A percentile compares a stretch with the other conserved stretches of the same genome.
Evolutionary conservation across 2,113 vertebrate species (phyloP).

Genomic region (Maccullochella peelii): DNA sequence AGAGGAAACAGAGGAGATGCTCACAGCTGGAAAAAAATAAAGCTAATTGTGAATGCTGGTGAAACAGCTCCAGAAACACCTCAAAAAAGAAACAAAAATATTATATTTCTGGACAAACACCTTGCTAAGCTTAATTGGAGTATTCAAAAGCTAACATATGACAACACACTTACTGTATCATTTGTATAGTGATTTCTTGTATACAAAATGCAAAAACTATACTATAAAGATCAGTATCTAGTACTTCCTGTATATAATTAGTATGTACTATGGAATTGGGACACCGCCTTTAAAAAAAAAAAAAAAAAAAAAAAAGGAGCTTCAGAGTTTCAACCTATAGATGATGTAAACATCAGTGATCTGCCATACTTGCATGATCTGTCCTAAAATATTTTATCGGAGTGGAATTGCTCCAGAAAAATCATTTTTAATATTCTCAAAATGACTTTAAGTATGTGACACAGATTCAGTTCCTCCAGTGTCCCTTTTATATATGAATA

Average conservation of each 20-base stretch:
- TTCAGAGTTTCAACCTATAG: constrained; percentile 20
- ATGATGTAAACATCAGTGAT: constrained; percentile 21
- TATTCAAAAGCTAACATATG: not conserved
- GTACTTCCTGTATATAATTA: not conserved
- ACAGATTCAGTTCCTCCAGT: constrained; percentile 22
- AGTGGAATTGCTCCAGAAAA: constrained; percentile 25
- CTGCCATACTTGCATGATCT: constrained; percentile 56
- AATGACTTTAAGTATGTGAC: constrained; percentile 12
- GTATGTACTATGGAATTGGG: constrained; percentile 14
- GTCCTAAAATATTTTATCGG: constrained; percentile 39
- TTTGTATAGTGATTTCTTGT: not conserved
- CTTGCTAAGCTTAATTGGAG: too few relatives aligned
- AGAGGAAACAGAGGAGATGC: not conserved
- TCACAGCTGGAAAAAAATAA: not conserved
- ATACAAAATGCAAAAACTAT: not conserved
- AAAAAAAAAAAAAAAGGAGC: constrained; percentile 14
- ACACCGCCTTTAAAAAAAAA: constrained; percentile 3
- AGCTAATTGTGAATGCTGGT: not conserved
- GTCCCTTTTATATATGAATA: constrained; percentile 21
- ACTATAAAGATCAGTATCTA: not conserved
- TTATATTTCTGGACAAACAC: not conserved
- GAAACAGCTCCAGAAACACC: not conserved
- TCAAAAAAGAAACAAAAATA: not conserved
- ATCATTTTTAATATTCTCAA: constrained; percentile 25
- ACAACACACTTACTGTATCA: not conserved